Evolutionary conservation across 2,888 invertebrate genomes (phyloP).

Genomic region (Syrista parreyssii): DNA sequence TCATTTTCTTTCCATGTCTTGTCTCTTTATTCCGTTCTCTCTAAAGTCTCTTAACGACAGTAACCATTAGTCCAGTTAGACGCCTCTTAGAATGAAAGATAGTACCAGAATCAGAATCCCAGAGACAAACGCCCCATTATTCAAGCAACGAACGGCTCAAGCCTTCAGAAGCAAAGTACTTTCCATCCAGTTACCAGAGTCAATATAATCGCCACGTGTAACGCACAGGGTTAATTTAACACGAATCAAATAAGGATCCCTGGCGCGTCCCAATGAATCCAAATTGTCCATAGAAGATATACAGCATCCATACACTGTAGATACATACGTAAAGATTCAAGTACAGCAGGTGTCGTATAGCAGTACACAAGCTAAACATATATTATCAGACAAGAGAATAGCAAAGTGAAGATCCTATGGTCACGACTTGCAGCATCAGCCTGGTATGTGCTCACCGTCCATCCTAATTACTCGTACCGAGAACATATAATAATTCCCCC

Average conservation of each 20-base stretch:
- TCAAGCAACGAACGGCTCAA: neutral
- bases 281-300: neutral
- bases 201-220: neutral
- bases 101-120: neutral
- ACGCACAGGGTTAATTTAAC: neutral
- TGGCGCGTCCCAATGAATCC: too few relatives aligned
- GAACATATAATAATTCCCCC: constrained; percentile 48
- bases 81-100: neutral
- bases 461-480: constrained; percentile 50
- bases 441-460: constrained; percentile 38
- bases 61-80: neutral
- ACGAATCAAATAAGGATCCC: neutral
- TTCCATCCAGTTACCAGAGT: neutral
- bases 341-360: neutral
- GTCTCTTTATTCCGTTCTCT: neutral
- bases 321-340: neutral
- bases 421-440: constrained; percentile 12
- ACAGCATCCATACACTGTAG: neutral
- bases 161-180: neutral
- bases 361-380: neutral
- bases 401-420: neutral
- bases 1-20: neutral
- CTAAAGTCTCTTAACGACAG: neutral
- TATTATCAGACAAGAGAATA: neutral
- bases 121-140: neutral